Evolutionary conservation across 92 coral and sea anemone species (phyloP), one percentile per base, ranked within the genome.

Genomic region (Umimayanthus kanabou): DNA sequence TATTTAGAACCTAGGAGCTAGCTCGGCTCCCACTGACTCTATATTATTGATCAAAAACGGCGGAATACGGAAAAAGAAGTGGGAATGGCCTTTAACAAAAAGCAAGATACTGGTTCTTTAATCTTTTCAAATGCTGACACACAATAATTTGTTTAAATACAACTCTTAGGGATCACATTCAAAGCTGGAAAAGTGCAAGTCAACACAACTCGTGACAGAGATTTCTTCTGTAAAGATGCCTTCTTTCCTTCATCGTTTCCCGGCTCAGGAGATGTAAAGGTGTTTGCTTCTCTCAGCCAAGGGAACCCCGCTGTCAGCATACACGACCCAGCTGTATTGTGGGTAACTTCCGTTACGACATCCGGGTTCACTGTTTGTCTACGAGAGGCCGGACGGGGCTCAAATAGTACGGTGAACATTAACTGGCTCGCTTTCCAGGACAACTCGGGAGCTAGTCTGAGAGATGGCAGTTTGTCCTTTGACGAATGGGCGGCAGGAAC

Each of bases 341-440:
- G 92, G 92, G 89, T 89, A 16, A 89, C 87, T 28, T 89, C 92
- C 28, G 81, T 89, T 20, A 77, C 92, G 47, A 85, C 92, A 9
- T 73, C 92, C 45, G 92, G 92, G 18, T 89, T 89, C 66, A 84
- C 87, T 1, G 85, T 50, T 33, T 89, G 92, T 33, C 80, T 71
- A n/a, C 85, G 92, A 6, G 89, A 89, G 9, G 89, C 92, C 15
- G 92, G 92, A 25, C 66, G 55, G 33, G 92, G 89, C 9, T 89
- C 92, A 6, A 77, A 71, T 28, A 71, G 81, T 1, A 77, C 86
- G 0, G 66, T 74, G 65, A 88, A 69, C 73, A 53, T 89, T 15
- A 89, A 28, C 74, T 89, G 92, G 92, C 85, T 89, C 15, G 86
- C 92, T 53, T 72, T 89, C 75, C 92, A 89, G 76, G 92, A 78